Conservation (phyloP, 2,888 invertebrate genomes). For the Drosophila pseudotakahashii region DNA sequence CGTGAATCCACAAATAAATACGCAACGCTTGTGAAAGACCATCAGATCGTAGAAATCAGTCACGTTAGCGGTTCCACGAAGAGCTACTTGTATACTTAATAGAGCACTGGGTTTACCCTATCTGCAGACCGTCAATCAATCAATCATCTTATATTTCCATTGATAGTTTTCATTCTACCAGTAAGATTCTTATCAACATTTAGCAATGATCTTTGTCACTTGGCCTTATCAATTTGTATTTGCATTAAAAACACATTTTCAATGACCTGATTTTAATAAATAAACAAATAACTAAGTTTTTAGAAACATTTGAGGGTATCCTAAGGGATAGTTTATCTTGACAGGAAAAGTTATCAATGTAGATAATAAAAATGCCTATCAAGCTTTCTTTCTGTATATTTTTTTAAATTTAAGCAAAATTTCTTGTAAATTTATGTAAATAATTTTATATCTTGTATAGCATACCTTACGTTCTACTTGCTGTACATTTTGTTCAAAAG, state of each 20-base stretch:
- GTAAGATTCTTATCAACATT: background rate
- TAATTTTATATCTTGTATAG: background rate
- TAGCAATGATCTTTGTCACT: background rate
- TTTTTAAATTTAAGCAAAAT: too few relatives aligned
- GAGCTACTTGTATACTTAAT: background rate
- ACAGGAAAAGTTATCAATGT: too few relatives aligned
- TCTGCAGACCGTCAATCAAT: slow-evolving; percentile 28
- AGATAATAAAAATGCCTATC: too few relatives aligned
- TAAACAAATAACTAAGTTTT: background rate
- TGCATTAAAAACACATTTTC: background rate
- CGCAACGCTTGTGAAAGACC: slow-evolving; percentile 17
- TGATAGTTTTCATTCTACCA: background rate
- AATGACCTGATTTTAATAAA: background rate
- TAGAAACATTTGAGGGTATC: too few relatives aligned
- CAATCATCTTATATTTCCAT: slow-evolving; percentile 29
- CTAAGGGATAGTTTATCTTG: background rate
- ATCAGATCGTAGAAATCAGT: slow-evolving; percentile 19
- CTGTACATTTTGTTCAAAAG: background rate
- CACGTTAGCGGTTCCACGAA: slow-evolving; percentile 10
- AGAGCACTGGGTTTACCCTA: slow-evolving; percentile 8
- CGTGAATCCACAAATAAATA: slow-evolving; percentile 35
- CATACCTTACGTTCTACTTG: background rate
- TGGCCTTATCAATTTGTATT: slow-evolving; percentile 4
- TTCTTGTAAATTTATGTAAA: background rate
- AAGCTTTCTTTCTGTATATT: too few relatives aligned